A percentile compares a stretch with the other conserved stretches of the same genome.
Conservation (phyloP, 2,888 invertebrate species). For the Sarcophaga carnaria region DNA sequence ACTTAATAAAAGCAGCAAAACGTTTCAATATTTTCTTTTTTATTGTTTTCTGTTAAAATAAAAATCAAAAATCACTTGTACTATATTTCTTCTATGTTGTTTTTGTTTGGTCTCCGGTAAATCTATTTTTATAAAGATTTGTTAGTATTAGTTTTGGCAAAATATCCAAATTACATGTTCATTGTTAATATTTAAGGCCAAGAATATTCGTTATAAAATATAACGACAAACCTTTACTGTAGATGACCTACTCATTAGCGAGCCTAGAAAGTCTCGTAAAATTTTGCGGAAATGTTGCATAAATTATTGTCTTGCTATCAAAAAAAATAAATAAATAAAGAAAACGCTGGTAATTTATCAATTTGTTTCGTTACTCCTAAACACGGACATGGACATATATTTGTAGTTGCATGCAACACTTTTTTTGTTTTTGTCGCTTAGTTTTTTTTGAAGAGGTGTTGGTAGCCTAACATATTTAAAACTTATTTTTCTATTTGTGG, state of each 20-base stretch:
- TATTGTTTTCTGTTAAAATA: no score
- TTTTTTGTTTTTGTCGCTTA: no score
- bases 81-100: background rate
- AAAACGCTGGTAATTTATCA: constrained; percentile 54
- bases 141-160: constrained; percentile 25
- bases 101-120: background rate
- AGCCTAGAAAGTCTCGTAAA: constrained; percentile 33
- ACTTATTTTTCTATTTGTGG: no score
- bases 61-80: background rate
- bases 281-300: constrained; percentile 58
- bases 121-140: background rate
- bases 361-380: constrained; percentile 19
- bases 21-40: background rate
- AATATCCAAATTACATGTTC: constrained; percentile 61
- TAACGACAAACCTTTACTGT: constrained; percentile 40
- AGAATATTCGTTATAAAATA: constrained; percentile 14
- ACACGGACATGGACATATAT: background rate
- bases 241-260: constrained; percentile 32
- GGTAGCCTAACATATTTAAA: no score
- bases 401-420: background rate
- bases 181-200: constrained; percentile 50
- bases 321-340: background rate
- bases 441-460: no score
- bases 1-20: background rate
- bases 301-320: constrained; percentile 61